phyloP scores from a whole-genome alignment of 2,888 invertebrate genomes.

The Dorcus hopei region DNA sequence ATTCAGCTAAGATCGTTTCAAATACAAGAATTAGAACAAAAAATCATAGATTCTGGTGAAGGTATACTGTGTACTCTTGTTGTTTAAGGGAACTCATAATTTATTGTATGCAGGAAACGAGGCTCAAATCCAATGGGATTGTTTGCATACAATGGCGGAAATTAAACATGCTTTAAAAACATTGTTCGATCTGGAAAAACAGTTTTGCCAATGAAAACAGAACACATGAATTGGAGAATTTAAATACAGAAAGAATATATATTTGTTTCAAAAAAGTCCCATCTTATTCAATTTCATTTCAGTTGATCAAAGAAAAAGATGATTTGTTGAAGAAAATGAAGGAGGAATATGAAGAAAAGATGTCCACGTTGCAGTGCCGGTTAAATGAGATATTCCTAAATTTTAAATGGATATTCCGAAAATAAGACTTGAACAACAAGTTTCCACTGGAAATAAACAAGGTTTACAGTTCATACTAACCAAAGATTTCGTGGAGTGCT shows the following conservation, averaged over 20 bases:
- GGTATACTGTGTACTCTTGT: slow-evolving; percentile 49
- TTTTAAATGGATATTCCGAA: background rate
- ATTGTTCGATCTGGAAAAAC: slow-evolving; percentile 58
- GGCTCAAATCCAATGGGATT: slow-evolving; percentile 66
- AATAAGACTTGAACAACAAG: too few relatives aligned
- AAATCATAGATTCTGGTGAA: slow-evolving; percentile 74
- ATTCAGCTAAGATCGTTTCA: slow-evolving; percentile 66
- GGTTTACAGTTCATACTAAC: too few relatives aligned
- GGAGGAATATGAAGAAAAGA: slow-evolving; percentile 43
- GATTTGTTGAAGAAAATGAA: slow-evolving; percentile 25
- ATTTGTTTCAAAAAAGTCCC: background rate
- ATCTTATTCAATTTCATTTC: background rate
- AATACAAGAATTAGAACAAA: slow-evolving; percentile 76
- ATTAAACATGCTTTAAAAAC: slow-evolving; percentile 71
- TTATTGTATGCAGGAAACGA: slow-evolving; percentile 42
- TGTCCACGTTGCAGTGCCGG: slow-evolving; percentile 36
- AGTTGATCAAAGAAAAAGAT: slow-evolving; percentile 25
- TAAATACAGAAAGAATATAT: slow-evolving; percentile 43
- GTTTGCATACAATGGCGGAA: slow-evolving; percentile 72
- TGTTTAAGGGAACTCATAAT: background rate
- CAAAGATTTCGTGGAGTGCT: too few relatives aligned
- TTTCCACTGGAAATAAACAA: too few relatives aligned
- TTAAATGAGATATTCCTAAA: slow-evolving; percentile 9
- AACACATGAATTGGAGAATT: slow-evolving; percentile 54
- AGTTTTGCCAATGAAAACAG: slow-evolving; percentile 34